Conservation (phyloP, 2,797 vertebrate species). For the Sparidentex hasta region DNA sequence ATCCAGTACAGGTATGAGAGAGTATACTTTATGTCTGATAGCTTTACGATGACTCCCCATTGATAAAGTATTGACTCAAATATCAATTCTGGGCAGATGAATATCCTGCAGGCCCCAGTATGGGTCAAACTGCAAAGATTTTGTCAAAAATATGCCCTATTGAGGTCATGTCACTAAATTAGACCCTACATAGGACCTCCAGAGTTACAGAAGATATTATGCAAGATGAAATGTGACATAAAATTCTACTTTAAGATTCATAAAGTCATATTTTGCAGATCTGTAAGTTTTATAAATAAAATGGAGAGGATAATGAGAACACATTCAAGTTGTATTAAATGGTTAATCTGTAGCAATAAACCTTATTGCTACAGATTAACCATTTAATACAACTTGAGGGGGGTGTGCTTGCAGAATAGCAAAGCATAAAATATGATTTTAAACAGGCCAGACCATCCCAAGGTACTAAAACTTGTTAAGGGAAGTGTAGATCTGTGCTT, state of each 20-base stretch:
- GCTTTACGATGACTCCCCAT: not conserved
- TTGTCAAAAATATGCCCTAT: not conserved
- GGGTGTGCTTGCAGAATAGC: not conserved
- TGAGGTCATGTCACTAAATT: not conserved
- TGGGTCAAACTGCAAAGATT: not conserved
- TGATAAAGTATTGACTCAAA: no score
- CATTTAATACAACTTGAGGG: no score
- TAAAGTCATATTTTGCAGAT: not conserved
- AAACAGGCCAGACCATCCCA: not conserved
- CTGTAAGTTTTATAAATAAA: not conserved
- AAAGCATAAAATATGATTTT: not conserved
- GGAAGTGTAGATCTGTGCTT: not conserved
- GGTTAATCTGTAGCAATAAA: not conserved
- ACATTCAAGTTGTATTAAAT: not conserved
- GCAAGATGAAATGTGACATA: no score
- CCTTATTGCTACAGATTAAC: no score
- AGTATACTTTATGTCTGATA: not conserved
- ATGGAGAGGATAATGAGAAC: not conserved
- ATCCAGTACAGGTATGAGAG: slow-evolving; percentile 75
- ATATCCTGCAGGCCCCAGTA: not conserved
- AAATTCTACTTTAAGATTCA: not conserved
- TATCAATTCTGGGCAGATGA: not conserved
- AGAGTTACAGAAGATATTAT: not conserved
- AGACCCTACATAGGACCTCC: not conserved
- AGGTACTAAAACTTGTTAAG: not conserved